These are phyloP conservation scores for Drosophila acutilabella DNA, from an alignment of 2,888 invertebrate species.

Conservation along the genomic window DNA sequence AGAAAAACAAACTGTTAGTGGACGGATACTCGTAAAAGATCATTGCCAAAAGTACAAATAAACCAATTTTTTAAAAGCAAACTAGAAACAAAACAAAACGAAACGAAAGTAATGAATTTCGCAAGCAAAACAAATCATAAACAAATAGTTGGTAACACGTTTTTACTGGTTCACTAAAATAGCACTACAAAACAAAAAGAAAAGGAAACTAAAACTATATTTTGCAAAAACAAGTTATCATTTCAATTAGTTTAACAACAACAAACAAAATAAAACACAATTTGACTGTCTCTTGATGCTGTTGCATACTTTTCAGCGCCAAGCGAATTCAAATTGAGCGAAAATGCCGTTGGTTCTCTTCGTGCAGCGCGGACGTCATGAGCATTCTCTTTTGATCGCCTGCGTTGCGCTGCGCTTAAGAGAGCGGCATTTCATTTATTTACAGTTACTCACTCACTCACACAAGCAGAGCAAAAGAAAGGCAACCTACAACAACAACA, in stretches of 20 bases:
- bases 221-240: slow-evolving; percentile 16
- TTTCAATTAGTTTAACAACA: slow-evolving; percentile 4
- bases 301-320: slow-evolving; percentile 51
- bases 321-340: slow-evolving; percentile 63
- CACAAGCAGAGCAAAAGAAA: slow-evolving; percentile 13
- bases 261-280: slow-evolving; percentile 22
- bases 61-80: slow-evolving; percentile 77
- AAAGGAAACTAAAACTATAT: neutral
- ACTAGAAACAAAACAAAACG: slow-evolving; percentile 70
- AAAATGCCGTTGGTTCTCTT: slow-evolving; percentile 38
- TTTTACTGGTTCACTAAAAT: slow-evolving; percentile 58
- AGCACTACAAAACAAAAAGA: slow-evolving; percentile 24
- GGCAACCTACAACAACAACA: slow-evolving; percentile 14
- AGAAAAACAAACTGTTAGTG: slow-evolving; percentile 76
- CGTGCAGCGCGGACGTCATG: neutral
- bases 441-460: slow-evolving; percentile 12
- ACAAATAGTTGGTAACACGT: slow-evolving; percentile 68
- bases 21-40: slow-evolving; percentile 76
- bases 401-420: slow-evolving; percentile 15
- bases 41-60: slow-evolving; percentile 85
- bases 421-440: slow-evolving; percentile 47
- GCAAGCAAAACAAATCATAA: slow-evolving; percentile 51
- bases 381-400: slow-evolving; percentile 7
- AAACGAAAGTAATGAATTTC: slow-evolving; percentile 73
- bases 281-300: slow-evolving; percentile 68